These are phyloP conservation scores for Otolemur crassicaudatus DNA, from an alignment of 2,797 vertebrate species.

Conservation along the genomic window DNA sequence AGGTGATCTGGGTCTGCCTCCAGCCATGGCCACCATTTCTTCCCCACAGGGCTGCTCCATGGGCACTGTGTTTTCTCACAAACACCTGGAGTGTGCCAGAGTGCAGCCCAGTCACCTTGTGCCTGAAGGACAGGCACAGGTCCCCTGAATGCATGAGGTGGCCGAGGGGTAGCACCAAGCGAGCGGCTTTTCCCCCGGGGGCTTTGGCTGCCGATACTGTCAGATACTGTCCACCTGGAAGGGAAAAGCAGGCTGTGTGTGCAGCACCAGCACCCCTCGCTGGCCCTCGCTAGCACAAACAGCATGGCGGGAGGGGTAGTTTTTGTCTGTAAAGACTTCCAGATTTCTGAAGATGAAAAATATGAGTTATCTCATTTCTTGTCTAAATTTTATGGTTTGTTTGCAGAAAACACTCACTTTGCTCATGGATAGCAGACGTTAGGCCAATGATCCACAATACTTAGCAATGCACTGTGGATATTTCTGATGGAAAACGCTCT, in stretches of 20 bases:
- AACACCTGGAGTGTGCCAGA: slow-evolving; percentile 95
- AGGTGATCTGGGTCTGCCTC: slow-evolving; percentile 95
- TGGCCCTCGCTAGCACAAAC: not conserved
- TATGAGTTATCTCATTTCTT: not conserved
- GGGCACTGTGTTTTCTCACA: slow-evolving; percentile 91
- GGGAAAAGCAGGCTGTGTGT: slow-evolving; percentile 52
- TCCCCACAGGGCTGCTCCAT: slow-evolving; percentile 95
- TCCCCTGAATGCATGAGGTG: slow-evolving; percentile 89
- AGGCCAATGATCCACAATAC: not conserved
- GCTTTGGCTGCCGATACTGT: slow-evolving; percentile 91
- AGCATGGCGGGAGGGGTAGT: not conserved
- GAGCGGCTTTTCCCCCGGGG: slow-evolving; percentile 91
- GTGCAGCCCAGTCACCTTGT: slow-evolving; percentile 93
- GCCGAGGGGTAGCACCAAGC: slow-evolving; percentile 92
- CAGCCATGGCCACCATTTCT: slow-evolving; percentile 95
- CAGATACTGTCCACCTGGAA: slow-evolving; percentile 94
- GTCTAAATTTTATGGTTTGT: not conserved
- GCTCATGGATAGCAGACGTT: not conserved
- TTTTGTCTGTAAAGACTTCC: not conserved
- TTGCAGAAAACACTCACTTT: not conserved
- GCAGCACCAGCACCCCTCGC: not conserved
- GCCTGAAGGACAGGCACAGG: slow-evolving; percentile 95
- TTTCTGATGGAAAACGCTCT: not conserved
- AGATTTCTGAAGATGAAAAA: not conserved
- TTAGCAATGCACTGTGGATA: not conserved